These are phyloP conservation scores for Xanthia togata DNA, from an alignment of 2,888 invertebrate genomes.

Conservation along the genomic window DNA sequence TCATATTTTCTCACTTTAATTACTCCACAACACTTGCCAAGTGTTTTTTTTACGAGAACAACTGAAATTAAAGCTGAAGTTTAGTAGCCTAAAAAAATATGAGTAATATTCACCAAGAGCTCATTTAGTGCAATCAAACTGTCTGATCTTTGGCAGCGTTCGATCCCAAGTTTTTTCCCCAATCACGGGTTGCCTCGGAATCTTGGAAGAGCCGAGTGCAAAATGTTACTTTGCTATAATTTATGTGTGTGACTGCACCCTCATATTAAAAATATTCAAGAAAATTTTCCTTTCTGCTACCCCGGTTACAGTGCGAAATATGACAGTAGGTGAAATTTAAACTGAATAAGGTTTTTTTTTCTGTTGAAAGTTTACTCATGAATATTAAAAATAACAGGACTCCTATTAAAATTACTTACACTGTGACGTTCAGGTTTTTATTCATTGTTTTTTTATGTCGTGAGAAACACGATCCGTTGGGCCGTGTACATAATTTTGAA, in stretches of 20 bases:
- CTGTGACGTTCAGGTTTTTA: neutral
- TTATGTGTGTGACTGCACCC: constrained; percentile 69
- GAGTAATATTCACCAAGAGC: constrained; percentile 37
- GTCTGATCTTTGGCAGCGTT: constrained; percentile 53
- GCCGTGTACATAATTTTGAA: neutral
- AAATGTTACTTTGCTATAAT: constrained; percentile 65
- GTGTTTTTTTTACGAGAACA: constrained; percentile 49
- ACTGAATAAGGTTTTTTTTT: neutral
- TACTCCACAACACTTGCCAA: constrained; percentile 51
- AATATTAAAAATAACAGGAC: neutral
- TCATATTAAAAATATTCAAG: constrained; percentile 74
- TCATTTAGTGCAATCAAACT: constrained; percentile 54
- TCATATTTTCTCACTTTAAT: constrained; percentile 61
- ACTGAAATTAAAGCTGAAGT: constrained; percentile 35
- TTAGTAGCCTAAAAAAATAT: constrained; percentile 49
- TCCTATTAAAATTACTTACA: neutral
- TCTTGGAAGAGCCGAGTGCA: constrained; percentile 27
- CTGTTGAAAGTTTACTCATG: neutral
- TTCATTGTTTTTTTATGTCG: neutral
- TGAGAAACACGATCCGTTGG: no score
- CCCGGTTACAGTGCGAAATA: neutral
- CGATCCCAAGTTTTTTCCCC: constrained; percentile 46
- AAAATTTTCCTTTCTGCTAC: constrained; percentile 61
- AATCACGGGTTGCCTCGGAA: constrained; percentile 36
- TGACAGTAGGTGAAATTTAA: constrained; percentile 28